Evolutionary conservation across 2,888 invertebrate species (phyloP).

Genomic region (Ennomos quercinarius): DNA sequence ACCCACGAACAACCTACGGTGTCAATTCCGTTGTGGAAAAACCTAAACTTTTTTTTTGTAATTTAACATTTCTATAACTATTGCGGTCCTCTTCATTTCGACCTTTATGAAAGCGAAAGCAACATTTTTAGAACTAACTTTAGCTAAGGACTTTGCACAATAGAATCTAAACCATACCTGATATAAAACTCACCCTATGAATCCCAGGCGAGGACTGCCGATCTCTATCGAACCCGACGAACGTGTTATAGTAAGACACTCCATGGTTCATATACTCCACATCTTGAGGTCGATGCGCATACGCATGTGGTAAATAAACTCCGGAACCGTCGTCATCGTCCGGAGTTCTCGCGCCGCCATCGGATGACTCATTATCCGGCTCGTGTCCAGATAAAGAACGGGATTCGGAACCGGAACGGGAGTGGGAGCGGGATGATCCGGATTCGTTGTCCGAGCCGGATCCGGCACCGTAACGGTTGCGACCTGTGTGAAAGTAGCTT

Average conservation of each 20-base stretch:
- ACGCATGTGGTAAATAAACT: conserved; percentile 88
- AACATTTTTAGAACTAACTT: too few species aligned
- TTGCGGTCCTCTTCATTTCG: too few species aligned
- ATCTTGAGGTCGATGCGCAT: conserved; percentile 72
- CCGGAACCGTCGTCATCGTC: conserved; percentile 88
- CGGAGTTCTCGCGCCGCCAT: conserved; percentile 88
- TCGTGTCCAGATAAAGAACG: conserved; percentile 90
- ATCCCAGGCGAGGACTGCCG: conserved; percentile 75
- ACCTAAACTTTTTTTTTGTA: too few species aligned
- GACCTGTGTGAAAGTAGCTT: conserved; percentile 69
- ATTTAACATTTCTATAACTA: too few species aligned
- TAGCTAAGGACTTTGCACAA: too few species aligned
- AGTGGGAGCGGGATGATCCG: conserved; percentile 89
- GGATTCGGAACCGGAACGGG: conserved; percentile 86
- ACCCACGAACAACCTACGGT: too few species aligned
- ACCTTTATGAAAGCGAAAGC: too few species aligned
- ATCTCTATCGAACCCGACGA: conserved; percentile 84
- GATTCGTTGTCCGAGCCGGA: conserved; percentile 85
- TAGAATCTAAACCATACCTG: too few species aligned
- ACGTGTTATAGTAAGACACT: conserved; percentile 86
- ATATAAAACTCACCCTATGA: conserved; percentile 71
- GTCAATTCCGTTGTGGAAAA: too few species aligned
- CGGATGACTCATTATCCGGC: conserved; percentile 91
- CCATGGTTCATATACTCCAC: conserved; percentile 84
- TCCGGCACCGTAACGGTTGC: conserved; percentile 88